phyloP scores from a whole-genome alignment of 2,797 vertebrate genomes.

The Chiroxiphia lanceolata region DNA sequence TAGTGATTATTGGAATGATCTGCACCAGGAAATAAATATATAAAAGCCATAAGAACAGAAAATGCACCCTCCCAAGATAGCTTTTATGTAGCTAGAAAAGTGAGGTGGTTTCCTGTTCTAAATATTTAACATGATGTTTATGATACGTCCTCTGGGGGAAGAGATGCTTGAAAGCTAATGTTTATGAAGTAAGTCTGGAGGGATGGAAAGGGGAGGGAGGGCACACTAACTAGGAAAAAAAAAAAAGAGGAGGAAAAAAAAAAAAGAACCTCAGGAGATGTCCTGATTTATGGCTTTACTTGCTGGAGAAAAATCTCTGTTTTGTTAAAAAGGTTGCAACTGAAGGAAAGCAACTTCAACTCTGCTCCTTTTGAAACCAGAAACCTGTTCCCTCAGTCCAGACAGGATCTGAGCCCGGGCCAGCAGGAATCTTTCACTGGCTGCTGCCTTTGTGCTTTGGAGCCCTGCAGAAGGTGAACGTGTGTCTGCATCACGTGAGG shows the following conservation, averaged over 20 bases:
- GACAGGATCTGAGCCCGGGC: constrained; percentile 55
- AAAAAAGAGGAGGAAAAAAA: neutral
- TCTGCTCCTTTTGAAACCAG: constrained; percentile 67
- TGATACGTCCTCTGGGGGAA: constrained; percentile 61
- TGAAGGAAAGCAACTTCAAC: constrained; percentile 23
- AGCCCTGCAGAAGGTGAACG: neutral
- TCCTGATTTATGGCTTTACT: constrained; percentile 67
- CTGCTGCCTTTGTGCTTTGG: constrained; percentile 36
- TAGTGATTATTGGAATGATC: neutral
- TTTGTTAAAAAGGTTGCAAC: constrained; percentile 55
- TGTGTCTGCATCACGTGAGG: constrained; percentile 11
- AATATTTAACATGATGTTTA: constrained; percentile 71
- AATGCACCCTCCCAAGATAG: constrained; percentile 59
- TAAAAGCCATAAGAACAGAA: constrained; percentile 51
- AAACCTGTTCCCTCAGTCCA: constrained; percentile 57
- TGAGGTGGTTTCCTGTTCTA: constrained; percentile 71
- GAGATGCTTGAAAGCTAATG: constrained; percentile 67
- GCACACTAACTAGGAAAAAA: neutral
- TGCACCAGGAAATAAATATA: constrained; percentile 50
- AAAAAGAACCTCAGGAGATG: constrained; percentile 18
- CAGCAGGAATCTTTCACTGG: constrained; percentile 52
- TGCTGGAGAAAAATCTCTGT: constrained; percentile 13
- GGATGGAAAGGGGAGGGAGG: constrained; percentile 50
- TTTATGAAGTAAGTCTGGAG: constrained; percentile 71
- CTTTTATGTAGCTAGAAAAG: constrained; percentile 62